Conservation (phyloP, 2,888 invertebrate species). For the Nebria salina region DNA sequence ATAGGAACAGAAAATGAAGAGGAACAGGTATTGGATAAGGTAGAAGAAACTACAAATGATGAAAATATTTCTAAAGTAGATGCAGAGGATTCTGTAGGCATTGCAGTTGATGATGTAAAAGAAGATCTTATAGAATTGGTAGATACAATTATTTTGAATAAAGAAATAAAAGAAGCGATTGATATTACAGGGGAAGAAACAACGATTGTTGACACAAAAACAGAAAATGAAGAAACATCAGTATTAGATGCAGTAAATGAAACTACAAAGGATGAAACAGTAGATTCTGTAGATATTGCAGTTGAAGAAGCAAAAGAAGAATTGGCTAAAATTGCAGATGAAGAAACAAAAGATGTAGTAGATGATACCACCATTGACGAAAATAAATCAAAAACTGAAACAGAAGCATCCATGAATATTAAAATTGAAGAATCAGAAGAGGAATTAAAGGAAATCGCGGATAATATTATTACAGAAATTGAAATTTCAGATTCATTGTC, state of each 20-base stretch:
- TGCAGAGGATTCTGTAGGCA: background rate
- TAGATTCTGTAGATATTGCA: slow-evolving; percentile 16
- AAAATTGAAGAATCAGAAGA: slow-evolving; percentile 15
- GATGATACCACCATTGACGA: too few species aligned
- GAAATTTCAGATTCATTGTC: background rate
- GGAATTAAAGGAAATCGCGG: slow-evolving; percentile 47
- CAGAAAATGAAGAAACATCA: slow-evolving; percentile 39
- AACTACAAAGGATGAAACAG: slow-evolving; percentile 11
- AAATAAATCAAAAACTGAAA: too few species aligned
- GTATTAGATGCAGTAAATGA: slow-evolving; percentile 18
- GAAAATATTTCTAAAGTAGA: slow-evolving; percentile 26
- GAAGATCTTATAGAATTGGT: background rate
- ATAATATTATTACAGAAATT: slow-evolving; percentile 48
- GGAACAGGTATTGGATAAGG: background rate
- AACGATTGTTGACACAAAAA: background rate
- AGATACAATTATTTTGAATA: background rate
- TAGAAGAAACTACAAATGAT: slow-evolving; percentile 41
- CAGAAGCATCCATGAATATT: too few species aligned
- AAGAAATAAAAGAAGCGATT: background rate
- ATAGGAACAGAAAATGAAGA: background rate
- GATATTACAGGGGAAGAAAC: slow-evolving; percentile 6
- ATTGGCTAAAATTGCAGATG: slow-evolving; percentile 4
- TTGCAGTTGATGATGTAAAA: background rate
- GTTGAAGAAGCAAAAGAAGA: background rate
- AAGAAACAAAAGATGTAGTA: slow-evolving; percentile 13